Conservation (phyloP, 2,888 invertebrate genomes). For the Trachelus iudaicus region DNA sequence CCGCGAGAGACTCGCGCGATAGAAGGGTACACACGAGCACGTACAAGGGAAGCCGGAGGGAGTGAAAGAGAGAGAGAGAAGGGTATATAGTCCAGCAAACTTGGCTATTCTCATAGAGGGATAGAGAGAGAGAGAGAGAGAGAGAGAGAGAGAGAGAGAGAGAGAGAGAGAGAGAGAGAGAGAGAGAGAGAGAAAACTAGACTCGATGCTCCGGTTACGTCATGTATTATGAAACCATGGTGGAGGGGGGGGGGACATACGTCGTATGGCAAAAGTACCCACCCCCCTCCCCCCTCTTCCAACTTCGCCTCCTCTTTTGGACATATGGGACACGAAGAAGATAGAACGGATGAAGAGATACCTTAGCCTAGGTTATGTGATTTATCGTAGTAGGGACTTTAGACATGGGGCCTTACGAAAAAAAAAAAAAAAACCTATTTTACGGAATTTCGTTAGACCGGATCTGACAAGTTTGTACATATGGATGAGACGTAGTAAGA, state of each 20-base stretch:
- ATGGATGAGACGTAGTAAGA: not conserved
- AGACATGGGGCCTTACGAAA: not conserved
- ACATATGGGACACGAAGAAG: not conserved
- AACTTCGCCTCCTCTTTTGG: not conserved
- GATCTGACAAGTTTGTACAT: not conserved
- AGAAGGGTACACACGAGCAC: not conserved
- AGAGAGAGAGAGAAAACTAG: not conserved
- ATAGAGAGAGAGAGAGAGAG: too few relatives aligned
- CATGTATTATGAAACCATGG: not conserved
- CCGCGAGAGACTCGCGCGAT: conserved; percentile 6
- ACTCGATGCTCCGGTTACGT: not conserved
- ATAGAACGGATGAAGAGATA: not conserved
- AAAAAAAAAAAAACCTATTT: not conserved
- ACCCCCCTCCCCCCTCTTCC: not conserved
- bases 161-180: not conserved
- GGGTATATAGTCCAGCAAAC: not conserved
- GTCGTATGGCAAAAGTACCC: not conserved
- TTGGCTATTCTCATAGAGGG: not conserved
- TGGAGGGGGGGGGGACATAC: not conserved
- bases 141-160: too few relatives aligned
- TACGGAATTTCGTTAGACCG: not conserved
- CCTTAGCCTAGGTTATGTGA: not conserved
- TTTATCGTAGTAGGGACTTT: not conserved
- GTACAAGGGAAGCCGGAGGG: not conserved
- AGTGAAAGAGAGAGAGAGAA: conserved; percentile 9